Evolutionary conservation across 2,888 invertebrate genomes (phyloP), one percentile per base, ranked within the genome.

Genomic region (Hofmannophila pseudospretella): DNA sequence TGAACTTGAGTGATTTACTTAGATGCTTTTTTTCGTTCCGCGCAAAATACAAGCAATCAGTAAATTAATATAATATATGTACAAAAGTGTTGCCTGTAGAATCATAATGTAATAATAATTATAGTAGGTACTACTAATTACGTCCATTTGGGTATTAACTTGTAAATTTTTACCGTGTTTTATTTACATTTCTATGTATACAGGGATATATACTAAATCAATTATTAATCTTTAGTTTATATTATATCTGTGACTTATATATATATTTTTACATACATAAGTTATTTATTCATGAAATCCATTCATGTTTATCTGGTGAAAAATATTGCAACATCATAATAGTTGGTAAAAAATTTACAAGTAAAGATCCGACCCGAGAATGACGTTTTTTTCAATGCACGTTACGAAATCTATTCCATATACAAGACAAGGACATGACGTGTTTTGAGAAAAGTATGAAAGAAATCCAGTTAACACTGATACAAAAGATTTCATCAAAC

Each of bases 401-500:
- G 25, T 34, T 39, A 27, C 27, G 30, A 33, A 67, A 66, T 58
- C 52, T 54, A 57, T 64, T 63, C 60, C 57, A 61, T 57, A 55
- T 63, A 54, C 9, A 8, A 9, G 8, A 55, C 54, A 56, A 60
- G 51, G 42, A 54, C 59, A 63, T 56, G 47, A 58, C 57, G 58
- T 61, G 56, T 63, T 63, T 61, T 57, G 49, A 64, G 59, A 51
- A 59, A 57, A 45, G 61, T 67, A 56, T 56, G 56, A 56, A 60
- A 51, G 57, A 51, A 16, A 44, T 49, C 40, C 28, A 36, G 30
- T 38, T 36, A 38, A 39, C 38, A 39, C 34, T 36, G 38, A 41
- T 26, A 27, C 41, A 32, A 44, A 29, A 43, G 43, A 29, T 38
- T 35, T 39, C 16, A 11, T 32, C 12, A 14, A 13, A 32, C 7